Evolutionary conservation across 1,140 invertebrate species (phyloP).

Genomic region (Helicorthomorpha holstii): DNA sequence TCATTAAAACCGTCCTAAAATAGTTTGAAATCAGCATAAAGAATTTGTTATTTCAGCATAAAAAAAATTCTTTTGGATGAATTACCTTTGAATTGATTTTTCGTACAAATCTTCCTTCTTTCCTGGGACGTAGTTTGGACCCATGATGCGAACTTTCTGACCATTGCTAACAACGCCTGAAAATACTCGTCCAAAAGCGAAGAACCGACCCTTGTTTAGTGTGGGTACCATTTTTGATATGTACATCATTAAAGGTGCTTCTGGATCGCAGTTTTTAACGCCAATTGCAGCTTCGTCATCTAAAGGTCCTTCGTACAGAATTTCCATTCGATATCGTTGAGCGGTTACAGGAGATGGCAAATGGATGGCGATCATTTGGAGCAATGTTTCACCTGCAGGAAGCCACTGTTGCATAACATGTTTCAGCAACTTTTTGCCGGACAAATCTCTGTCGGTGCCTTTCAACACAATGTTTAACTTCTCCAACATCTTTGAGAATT

Average conservation of each 20-base stretch:
- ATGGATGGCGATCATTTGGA: constrained; percentile 99
- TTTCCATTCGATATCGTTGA: constrained; percentile 98
- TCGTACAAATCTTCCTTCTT: constrained; percentile 99
- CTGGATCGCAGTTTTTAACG: constrained; percentile 77
- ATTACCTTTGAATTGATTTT: constrained; percentile 79
- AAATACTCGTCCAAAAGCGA: constrained; percentile 99
- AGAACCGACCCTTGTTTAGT: constrained; percentile 98
- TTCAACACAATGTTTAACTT: constrained; percentile 86
- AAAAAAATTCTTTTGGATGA: background rate
- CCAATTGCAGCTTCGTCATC: constrained; percentile 92
- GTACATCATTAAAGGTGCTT: constrained; percentile 99
- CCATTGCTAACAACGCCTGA: constrained; percentile 91
- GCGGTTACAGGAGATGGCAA: constrained; percentile 96
- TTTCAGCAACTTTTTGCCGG: constrained; percentile 79
- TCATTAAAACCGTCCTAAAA: constrained; percentile 98
- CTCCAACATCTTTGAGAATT: constrained; percentile 62
- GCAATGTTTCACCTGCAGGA: constrained; percentile 94
- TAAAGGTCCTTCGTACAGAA: constrained; percentile 93
- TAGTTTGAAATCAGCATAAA: constrained; percentile 23
- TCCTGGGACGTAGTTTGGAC: constrained; percentile 90
- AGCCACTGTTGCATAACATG: constrained; percentile 98
- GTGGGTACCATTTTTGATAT: constrained; percentile 99
- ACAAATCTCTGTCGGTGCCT: constrained; percentile 89
- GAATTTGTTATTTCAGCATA: background rate
- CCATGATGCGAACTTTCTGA: constrained; percentile 93